A percentile compares a stretch with the other conserved stretches of the same genome.
Evolutionary conservation across 2,888 invertebrate species (phyloP).

Genomic region (Pammene aurita): DNA sequence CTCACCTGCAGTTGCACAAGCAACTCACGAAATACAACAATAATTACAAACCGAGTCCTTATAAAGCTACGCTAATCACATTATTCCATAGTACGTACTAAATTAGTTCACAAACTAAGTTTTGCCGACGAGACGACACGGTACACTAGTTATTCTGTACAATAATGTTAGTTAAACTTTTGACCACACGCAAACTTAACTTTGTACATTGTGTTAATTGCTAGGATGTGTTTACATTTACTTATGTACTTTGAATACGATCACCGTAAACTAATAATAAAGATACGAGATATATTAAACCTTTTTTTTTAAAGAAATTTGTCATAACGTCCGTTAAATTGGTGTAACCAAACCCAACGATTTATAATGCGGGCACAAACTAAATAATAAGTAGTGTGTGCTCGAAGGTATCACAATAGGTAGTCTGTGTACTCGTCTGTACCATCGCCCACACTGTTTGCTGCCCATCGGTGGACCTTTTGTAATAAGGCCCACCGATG

Average conservation of each 20-base stretch:
- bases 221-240: not conserved
- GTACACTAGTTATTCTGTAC: not conserved
- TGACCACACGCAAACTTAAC: not conserved
- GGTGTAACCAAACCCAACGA: no score
- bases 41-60: slow-evolving; percentile 1
- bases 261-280: not conserved
- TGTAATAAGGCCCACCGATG: no score
- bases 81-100: slow-evolving; percentile 6
- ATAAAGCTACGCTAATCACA: slow-evolving; percentile 15
- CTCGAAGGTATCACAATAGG: no score
- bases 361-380: no score
- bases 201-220: not conserved
- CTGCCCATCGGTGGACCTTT: no score
- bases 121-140: slow-evolving; percentile 1
- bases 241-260: not conserved
- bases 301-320: not conserved
- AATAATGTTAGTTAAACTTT: slow-evolving; percentile 8
- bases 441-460: no score
- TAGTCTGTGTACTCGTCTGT: no score
- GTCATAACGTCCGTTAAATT: no score
- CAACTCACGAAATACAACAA: slow-evolving; percentile 3
- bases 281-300: not conserved
- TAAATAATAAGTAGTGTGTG: no score
- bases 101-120: slow-evolving; percentile 10
- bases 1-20: slow-evolving; percentile 9